Percentiles rank a stretch among this genome's conserved stretches.
Evolutionary conservation across 2,797 vertebrate genomes (phyloP).

Genomic region (Euthynnus affinis): DNA sequence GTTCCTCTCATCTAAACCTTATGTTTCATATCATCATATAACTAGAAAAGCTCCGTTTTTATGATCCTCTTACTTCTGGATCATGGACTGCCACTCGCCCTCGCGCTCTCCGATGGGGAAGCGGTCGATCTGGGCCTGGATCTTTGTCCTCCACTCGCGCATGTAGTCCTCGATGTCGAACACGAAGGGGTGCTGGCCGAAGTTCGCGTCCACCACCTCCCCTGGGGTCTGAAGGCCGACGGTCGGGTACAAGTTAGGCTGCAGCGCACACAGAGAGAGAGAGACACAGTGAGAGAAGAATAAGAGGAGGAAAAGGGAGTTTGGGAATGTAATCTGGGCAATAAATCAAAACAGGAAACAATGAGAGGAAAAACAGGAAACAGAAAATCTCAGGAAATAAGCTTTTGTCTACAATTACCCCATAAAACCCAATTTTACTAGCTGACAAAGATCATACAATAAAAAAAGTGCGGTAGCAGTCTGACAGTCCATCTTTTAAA

Average conservation of each 20-base stretch:
- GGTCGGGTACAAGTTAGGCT: conserved; percentile 98
- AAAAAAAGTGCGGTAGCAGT: background rate
- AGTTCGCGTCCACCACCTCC: conserved; percentile 97
- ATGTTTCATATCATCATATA: too few relatives aligned
- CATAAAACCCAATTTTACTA: background rate
- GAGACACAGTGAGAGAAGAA: conserved; percentile 16
- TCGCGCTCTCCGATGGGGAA: conserved; percentile 95
- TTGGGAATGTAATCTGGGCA: conserved; percentile 48
- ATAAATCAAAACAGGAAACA: conserved; percentile 56
- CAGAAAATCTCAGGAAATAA: conserved; percentile 40
- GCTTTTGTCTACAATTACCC: conserved; percentile 18
- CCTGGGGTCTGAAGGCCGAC: conserved; percentile 98
- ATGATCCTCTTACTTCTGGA: conserved; percentile 93
- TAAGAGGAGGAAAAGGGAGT: background rate
- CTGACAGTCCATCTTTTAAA: background rate
- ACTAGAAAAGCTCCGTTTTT: too few relatives aligned
- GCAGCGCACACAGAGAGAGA: conserved; percentile 55
- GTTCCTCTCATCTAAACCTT: too few relatives aligned
- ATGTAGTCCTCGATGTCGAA: conserved; percentile 99
- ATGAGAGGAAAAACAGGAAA: conserved; percentile 52
- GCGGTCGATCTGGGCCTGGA: conserved; percentile 94
- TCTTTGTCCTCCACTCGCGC: conserved; percentile 97
- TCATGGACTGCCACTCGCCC: conserved; percentile 98
- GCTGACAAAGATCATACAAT: background rate
- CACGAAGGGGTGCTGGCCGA: conserved; percentile 96